Base-by-base conservation (phyloP, 2,888 invertebrate genomes). In the Axea sp. region DNA sequence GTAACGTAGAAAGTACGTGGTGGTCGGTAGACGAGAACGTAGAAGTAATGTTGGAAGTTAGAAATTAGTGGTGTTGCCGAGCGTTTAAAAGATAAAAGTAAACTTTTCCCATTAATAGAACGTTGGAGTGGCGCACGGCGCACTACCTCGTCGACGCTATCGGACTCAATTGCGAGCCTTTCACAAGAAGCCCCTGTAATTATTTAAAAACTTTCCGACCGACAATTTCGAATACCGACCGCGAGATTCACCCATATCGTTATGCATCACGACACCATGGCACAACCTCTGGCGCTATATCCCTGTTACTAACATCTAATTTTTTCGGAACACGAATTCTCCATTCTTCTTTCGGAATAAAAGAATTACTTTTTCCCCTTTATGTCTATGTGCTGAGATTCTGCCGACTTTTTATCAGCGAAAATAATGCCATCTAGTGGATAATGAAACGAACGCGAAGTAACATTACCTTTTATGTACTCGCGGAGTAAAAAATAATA, bases 21-120 rank as follows among this genome's bases (percentile, higher is more conserved):
- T 41, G 35, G 55, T 35, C 35, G 60, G 67, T 24, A 41, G 49
- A 12, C 35, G 43, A 57, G 69, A 47, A 53, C 69, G 67, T 69
- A 73, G 55, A 83, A 82, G 82, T 83, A 83, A 84, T 82, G 82
- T 81, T 81, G 78, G 80, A 84, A 85, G 86, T 84, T 84, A 79
- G 83, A 83, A 86, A 86, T 86, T 86, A 86, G 85, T 83, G 83
- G 82, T 82, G 86, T 86, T 86, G 83, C 82, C 77, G 79, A 82
- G 79, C 86, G 83, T 85, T 86, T 86, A 83, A 86, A 85, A 87
- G 87, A 87, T 87, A 87, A 87, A 86, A 85, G 83, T 79, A 82
- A 87, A 87, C 86, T 87, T 87, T 87, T 86, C 85, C 83, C 86
- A 87, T 87, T 87, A 86, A 85, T 84, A 72, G 76, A 55, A 47